Evolutionary conservation across 2,113 vertebrate genomes (phyloP).

Genomic region (Aplodontia rufa): DNA sequence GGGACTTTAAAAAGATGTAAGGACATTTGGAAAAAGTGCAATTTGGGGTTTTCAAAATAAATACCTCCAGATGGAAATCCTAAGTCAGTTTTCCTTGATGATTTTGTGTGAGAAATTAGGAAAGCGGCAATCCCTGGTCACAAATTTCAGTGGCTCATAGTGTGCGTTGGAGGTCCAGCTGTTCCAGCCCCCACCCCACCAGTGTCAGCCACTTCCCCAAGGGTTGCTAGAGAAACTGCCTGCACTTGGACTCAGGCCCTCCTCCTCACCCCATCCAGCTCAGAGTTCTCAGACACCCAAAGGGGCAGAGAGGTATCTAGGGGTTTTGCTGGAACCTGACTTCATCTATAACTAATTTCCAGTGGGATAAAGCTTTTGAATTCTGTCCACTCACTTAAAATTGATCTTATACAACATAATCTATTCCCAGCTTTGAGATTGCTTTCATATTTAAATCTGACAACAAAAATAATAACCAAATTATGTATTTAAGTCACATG

Average conservation of each 20-base stretch:
- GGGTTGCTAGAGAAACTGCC: not conserved
- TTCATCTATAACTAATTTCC: not conserved
- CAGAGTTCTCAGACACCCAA: not conserved
- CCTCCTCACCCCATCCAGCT: not conserved
- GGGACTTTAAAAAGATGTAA: not conserved
- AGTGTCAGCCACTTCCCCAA: not conserved
- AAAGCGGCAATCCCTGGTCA: not conserved
- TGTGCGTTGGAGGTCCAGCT: not conserved
- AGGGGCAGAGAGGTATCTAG: not conserved
- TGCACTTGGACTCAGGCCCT: not conserved
- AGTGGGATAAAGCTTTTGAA: not conserved
- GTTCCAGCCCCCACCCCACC: too few species aligned
- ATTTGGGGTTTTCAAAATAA: constrained; percentile 39
- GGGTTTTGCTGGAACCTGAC: not conserved
- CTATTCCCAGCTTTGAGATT: not conserved
- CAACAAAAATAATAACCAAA: constrained; percentile 37
- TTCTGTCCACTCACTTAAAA: not conserved
- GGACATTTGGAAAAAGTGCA: not conserved
- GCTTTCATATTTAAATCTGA: not conserved
- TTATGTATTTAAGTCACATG: constrained; percentile 21
- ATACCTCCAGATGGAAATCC: not conserved
- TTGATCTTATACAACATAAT: not conserved
- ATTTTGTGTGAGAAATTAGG: constrained; percentile 4
- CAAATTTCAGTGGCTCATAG: not conserved
- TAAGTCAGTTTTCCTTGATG: not conserved